Conservation (phyloP, 2,113 vertebrate species). For the Megaleporinus macrocephalus region DNA sequence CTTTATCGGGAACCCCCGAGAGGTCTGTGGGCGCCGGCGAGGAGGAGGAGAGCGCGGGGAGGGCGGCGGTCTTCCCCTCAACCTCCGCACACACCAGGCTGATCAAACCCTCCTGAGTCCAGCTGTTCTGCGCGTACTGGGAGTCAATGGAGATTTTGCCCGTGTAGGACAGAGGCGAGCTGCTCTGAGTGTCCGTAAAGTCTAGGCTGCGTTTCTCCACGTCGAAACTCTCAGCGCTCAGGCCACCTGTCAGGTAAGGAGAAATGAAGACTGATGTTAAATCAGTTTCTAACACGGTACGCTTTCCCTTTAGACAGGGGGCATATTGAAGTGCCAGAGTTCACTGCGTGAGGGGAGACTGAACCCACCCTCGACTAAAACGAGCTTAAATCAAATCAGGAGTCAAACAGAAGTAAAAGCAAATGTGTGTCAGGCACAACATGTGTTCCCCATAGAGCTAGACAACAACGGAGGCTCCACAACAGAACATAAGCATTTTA, state of each 20-base stretch:
- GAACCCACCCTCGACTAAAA: too few relatives aligned
- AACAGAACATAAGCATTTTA: too few relatives aligned
- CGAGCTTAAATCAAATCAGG: too few relatives aligned
- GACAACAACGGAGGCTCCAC: too few relatives aligned
- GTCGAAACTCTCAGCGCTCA: constrained; percentile 76
- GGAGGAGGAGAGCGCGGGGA: constrained; percentile 69
- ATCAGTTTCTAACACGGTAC: too few relatives aligned
- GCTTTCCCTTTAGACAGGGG: too few relatives aligned
- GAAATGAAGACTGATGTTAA: not conserved
- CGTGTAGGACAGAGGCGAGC: constrained; percentile 86
- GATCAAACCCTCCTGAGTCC: constrained; percentile 85
- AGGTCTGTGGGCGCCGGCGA: constrained; percentile 75
- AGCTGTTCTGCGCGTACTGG: constrained; percentile 77
- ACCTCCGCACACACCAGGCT: constrained; percentile 87
- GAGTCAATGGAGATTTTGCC: constrained; percentile 90
- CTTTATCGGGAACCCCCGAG: constrained; percentile 75
- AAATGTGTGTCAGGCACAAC: too few relatives aligned
- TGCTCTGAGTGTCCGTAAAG: constrained; percentile 75
- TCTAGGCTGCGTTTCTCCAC: constrained; percentile 76
- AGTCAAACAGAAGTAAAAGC: too few relatives aligned
- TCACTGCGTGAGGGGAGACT: too few relatives aligned
- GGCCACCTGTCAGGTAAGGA: constrained; percentile 70
- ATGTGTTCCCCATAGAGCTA: too few relatives aligned
- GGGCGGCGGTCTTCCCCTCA: constrained; percentile 74
- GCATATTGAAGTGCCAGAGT: too few relatives aligned